Conservation (phyloP, 2,888 invertebrate genomes). For the Lepetodrilus schrolli region DNA sequence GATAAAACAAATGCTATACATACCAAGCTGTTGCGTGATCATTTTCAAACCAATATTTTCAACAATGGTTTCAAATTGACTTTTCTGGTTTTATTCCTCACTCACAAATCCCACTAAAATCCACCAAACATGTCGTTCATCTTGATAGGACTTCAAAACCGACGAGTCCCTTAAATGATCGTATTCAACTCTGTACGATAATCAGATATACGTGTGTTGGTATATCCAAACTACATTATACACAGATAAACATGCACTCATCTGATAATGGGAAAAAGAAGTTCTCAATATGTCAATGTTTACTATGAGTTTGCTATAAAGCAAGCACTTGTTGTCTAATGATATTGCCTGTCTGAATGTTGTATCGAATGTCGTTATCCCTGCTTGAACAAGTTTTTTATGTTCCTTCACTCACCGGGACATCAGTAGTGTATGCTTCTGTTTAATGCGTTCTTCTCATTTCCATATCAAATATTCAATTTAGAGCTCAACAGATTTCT, state of each 20-base stretch:
- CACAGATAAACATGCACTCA: no score
- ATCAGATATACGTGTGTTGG: no score
- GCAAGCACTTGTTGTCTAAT: neutral
- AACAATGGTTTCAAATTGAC: neutral
- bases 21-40: slow-evolving; percentile 14
- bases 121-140: neutral
- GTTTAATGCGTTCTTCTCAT: neutral
- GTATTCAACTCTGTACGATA: no score
- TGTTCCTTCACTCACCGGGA: no score
- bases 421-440: no score
- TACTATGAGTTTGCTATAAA: no score
- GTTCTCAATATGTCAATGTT: no score
- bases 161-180: no score
- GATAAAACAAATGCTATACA: neutral
- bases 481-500: no score
- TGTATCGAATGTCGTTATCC: neutral
- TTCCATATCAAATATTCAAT: neutral
- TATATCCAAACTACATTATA: no score
- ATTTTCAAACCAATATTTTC: neutral
- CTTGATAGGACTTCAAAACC: no score
- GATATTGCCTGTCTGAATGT: neutral
- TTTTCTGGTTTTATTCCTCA: neutral
- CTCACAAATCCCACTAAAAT: neutral
- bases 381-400: neutral
- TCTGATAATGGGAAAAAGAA: no score